phyloP scores from a whole-genome alignment of 2,888 invertebrate species.

The Zygaena filipendulae region DNA sequence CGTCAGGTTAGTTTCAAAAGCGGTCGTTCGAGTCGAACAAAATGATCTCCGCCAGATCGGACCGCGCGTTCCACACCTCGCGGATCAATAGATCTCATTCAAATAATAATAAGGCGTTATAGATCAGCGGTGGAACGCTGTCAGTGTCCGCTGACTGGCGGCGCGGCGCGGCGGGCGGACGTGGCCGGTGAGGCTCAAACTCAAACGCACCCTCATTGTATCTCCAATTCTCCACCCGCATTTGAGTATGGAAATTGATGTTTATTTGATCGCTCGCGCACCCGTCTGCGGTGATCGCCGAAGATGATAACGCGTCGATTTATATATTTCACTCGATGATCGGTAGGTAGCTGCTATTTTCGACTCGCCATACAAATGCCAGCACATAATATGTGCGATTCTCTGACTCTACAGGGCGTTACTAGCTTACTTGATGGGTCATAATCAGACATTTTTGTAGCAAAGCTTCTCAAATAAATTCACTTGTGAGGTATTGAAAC shows the following conservation, averaged over 20 bases:
- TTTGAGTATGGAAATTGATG: conserved; percentile 64
- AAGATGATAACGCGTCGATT: conserved; percentile 63
- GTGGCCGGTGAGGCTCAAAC: conserved; percentile 25
- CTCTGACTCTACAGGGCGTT: conserved; percentile 35
- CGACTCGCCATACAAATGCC: conserved; percentile 50
- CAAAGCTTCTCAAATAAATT: too few species aligned
- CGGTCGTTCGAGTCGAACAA: conserved; percentile 62
- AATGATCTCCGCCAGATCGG: conserved; percentile 59
- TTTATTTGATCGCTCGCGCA: conserved; percentile 47
- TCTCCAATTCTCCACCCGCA: conserved; percentile 27
- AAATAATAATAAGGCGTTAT: conserved; percentile 68
- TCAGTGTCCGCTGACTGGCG: conserved; percentile 20
- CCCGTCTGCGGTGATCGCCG: conserved; percentile 54
- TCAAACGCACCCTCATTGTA: conserved; percentile 30
- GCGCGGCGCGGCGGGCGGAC: conserved; percentile 21
- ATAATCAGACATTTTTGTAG: not conserved
- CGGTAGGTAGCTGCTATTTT: conserved; percentile 50
- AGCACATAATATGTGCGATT: conserved; percentile 26
- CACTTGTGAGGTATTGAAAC: too few species aligned
- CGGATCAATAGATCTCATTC: conserved; percentile 66
- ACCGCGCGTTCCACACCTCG: conserved; percentile 61
- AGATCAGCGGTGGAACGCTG: conserved; percentile 47
- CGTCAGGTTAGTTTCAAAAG: conserved; percentile 67
- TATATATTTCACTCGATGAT: conserved; percentile 65
- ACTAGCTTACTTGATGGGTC: conserved; percentile 5